Conservation (phyloP, 2,888 invertebrate species). For the Agrotis segetum region DNA sequence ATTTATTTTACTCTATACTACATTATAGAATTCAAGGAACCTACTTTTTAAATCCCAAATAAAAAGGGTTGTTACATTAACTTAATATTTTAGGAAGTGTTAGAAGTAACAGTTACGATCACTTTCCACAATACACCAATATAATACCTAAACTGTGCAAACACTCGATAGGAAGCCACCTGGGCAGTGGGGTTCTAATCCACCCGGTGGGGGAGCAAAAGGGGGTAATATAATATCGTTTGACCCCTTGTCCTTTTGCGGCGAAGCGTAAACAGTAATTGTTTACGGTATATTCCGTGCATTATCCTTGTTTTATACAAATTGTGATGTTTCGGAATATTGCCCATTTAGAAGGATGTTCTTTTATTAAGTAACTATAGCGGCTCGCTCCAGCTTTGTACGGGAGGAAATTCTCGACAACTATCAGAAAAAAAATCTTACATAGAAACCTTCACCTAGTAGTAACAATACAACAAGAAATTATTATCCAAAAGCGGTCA, state of each 20-base stretch:
- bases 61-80: too few relatives aligned
- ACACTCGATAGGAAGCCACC: conserved; percentile 35
- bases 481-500: too few relatives aligned
- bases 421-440: too few relatives aligned
- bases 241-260: conserved; percentile 27
- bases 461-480: too few relatives aligned
- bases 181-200: conserved; percentile 19
- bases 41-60: background rate
- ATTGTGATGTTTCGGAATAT: background rate
- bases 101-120: conserved; percentile 29
- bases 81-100: conserved; percentile 1
- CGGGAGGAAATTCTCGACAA: too few relatives aligned
- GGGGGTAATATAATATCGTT: conserved; percentile 35
- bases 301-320: conserved; percentile 25
- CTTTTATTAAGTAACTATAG: too few relatives aligned
- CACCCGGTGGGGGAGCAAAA: background rate
- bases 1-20: too few relatives aligned
- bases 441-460: too few relatives aligned
- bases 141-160: conserved; percentile 41
- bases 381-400: too few relatives aligned
- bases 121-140: conserved; percentile 15
- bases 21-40: too few relatives aligned
- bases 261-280: conserved; percentile 24
- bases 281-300: conserved; percentile 9
- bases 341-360: background rate